Percentiles rank a stretch among this genome's conserved stretches.
Conservation (phyloP, 2,113 vertebrate genomes). For the Odocoileus virginianus region DNA sequence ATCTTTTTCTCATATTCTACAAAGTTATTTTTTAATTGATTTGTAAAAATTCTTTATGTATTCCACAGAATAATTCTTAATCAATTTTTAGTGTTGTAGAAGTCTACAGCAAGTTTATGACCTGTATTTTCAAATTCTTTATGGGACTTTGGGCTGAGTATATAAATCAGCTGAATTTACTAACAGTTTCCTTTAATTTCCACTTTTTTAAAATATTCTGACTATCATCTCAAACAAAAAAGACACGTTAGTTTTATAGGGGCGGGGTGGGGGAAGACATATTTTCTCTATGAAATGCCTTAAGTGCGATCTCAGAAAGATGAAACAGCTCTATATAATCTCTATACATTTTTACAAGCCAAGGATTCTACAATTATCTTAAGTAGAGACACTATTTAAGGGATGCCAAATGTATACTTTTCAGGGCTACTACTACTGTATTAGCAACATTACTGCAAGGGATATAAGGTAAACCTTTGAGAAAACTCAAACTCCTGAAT, state of each 20-base stretch:
- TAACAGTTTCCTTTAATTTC: not conserved
- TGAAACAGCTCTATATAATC: not conserved
- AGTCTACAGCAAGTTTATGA: not conserved
- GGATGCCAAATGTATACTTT: not conserved
- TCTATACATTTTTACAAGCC: not conserved
- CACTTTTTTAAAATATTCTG: not conserved
- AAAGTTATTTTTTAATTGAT: not conserved
- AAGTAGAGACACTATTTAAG: not conserved
- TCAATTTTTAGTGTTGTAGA: not conserved
- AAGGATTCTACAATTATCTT: not conserved
- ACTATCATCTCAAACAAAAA: not conserved
- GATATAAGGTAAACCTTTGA: not conserved
- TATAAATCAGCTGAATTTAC: not conserved
- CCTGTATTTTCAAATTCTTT: conserved; percentile 12
- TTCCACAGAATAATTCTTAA: not conserved
- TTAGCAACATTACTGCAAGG: not conserved
- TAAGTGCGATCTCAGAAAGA: conserved; percentile 24
- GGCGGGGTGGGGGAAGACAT: not conserved
- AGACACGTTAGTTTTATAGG: not conserved
- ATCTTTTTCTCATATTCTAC: conserved; percentile 11
- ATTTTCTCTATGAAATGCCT: not conserved
- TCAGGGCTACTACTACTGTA: not conserved
- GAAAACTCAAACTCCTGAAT: conserved; percentile 26
- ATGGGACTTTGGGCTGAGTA: not conserved
- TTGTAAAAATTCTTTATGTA: not conserved